Evolutionary conservation across 2,888 invertebrate species (phyloP).

Genomic region (Galerucella pusilla): DNA sequence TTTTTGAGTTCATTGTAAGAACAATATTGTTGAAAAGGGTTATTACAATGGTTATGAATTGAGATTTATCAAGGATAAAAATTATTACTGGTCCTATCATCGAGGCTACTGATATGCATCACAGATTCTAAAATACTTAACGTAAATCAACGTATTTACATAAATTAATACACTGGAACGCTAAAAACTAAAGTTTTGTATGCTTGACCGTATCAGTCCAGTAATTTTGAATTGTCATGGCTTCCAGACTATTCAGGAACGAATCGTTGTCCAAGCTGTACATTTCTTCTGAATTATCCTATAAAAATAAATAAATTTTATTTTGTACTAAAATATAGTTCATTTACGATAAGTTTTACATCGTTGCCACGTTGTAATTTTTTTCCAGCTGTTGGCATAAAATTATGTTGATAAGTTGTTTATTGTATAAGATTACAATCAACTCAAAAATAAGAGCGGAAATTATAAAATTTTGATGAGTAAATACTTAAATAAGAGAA

Average conservation of each 20-base stretch:
- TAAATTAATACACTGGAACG: slow-evolving; percentile 43
- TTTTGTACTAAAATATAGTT: not conserved
- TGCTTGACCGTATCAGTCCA: slow-evolving; percentile 94
- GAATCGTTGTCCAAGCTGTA: slow-evolving; percentile 95
- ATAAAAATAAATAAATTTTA: slow-evolving; percentile 59
- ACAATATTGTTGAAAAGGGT: not conserved
- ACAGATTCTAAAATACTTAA: slow-evolving; percentile 63
- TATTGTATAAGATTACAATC: too few relatives aligned
- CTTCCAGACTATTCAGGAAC: slow-evolving; percentile 91
- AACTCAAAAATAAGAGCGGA: too few relatives aligned
- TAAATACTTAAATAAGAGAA: too few relatives aligned
- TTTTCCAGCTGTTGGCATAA: too few relatives aligned
- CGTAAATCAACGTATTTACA: slow-evolving; percentile 50
- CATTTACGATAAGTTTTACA: too few relatives aligned
- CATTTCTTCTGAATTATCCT: slow-evolving; percentile 95
- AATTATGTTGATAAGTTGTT: too few relatives aligned
- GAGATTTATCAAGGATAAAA: slow-evolving; percentile 22
- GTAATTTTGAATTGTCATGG: slow-evolving; percentile 94
- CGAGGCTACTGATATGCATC: slow-evolving; percentile 61
- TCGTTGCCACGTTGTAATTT: too few relatives aligned
- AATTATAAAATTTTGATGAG: too few relatives aligned
- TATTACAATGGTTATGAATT: not conserved
- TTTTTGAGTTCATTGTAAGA: too few relatives aligned
- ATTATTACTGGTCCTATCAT: slow-evolving; percentile 40
- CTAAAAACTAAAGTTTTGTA: slow-evolving; percentile 77